Evolutionary conservation across 2,888 invertebrate species (phyloP).

Genomic region (Conchocele bisecta): DNA sequence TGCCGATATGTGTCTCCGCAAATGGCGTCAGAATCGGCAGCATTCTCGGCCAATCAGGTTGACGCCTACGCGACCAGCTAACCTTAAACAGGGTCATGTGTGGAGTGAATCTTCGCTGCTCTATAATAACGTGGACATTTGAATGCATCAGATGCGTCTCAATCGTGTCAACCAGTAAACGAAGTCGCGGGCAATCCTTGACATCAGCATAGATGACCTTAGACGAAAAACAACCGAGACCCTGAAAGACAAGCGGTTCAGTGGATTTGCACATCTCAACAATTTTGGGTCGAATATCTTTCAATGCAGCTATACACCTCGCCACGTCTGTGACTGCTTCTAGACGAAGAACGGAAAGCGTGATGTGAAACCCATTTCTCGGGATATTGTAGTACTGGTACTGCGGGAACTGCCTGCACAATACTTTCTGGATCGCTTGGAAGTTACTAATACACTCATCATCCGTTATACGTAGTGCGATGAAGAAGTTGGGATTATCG

Average conservation of each 20-base stretch:
- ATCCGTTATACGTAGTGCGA: slow-evolving; percentile 79
- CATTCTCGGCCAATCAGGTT: slow-evolving; percentile 73
- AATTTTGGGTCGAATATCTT: slow-evolving; percentile 61
- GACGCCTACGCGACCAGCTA: slow-evolving; percentile 67
- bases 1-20: slow-evolving; percentile 76
- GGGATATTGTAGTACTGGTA: slow-evolving; percentile 78
- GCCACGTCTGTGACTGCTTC: slow-evolving; percentile 71
- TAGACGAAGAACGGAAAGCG: slow-evolving; percentile 80
- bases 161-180: slow-evolving; percentile 73
- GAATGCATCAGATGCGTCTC: slow-evolving; percentile 69
- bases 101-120: slow-evolving; percentile 81
- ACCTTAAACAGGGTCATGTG: slow-evolving; percentile 83
- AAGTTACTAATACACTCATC: slow-evolving; percentile 68
- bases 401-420: slow-evolving; percentile 76
- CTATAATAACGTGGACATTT: slow-evolving; percentile 78
- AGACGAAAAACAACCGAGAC: slow-evolving; percentile 79
- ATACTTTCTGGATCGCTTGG: slow-evolving; percentile 73
- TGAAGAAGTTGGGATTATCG: slow-evolving; percentile 76
- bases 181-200: slow-evolving; percentile 72
- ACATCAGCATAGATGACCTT: slow-evolving; percentile 81
- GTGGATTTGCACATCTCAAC: slow-evolving; percentile 53
- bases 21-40: slow-evolving; percentile 72
- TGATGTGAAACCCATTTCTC: slow-evolving; percentile 80
- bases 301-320: slow-evolving; percentile 64
- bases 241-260: slow-evolving; percentile 68